Conservation (phyloP, 1,140 invertebrate species). For the Antheraea pernyi region DNA sequence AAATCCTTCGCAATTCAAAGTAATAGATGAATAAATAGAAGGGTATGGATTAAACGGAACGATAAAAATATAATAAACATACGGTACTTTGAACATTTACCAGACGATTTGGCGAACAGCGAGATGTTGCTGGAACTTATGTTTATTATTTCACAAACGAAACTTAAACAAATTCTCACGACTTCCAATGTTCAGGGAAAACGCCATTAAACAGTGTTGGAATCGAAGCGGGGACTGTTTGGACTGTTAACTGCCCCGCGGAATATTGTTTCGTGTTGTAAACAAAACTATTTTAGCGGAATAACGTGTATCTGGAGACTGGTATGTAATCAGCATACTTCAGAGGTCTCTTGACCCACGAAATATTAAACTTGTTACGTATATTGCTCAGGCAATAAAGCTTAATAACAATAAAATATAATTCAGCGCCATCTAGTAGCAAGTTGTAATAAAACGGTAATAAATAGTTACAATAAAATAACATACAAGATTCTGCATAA, state of each 20-base stretch:
- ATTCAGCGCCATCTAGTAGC: too few relatives aligned
- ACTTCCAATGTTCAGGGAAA: background rate
- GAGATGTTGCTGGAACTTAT: background rate
- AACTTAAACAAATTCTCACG: background rate
- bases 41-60: background rate
- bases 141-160: background rate
- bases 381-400: too few relatives aligned
- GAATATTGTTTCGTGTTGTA: constrained; percentile 13
- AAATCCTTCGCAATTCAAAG: background rate
- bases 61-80: background rate
- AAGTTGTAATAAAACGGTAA: too few relatives aligned
- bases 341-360: background rate
- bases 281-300: constrained; percentile 6
- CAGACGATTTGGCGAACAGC: background rate
- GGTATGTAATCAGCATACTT: background rate
- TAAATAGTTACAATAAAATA: too few relatives aligned
- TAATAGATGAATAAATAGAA: background rate
- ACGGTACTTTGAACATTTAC: constrained; percentile 4
- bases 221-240: background rate
- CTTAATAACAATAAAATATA: too few relatives aligned
- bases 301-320: background rate
- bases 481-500: too few relatives aligned
- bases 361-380: background rate
- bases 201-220: constrained; percentile 3
- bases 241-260: background rate